Evolutionary conservation across 2,113 vertebrate genomes (phyloP).

Genomic region (Engraulis encrasicolus): DNA sequence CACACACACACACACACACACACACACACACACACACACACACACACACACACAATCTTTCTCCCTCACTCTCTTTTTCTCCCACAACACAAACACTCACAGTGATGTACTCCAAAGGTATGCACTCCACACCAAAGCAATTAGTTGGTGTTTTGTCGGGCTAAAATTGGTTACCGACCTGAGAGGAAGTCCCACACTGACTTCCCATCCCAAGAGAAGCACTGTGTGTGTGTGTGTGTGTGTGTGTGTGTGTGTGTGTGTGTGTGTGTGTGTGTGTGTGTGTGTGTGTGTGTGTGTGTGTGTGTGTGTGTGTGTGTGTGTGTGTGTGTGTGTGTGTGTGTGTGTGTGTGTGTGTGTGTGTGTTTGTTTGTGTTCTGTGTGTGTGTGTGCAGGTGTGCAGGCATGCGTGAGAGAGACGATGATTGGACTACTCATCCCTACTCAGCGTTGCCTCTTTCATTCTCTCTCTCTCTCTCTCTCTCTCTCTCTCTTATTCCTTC

Average conservation of each 20-base stretch:
- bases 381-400: no score
- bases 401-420: neutral
- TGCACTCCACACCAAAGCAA: slow-evolving; percentile 21
- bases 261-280: no score
- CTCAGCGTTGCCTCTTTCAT: slow-evolving; percentile 39
- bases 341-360: neutral
- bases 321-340: neutral
- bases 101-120: neutral
- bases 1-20: no score
- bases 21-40: no score
- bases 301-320: neutral
- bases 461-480: slow-evolving; percentile 48
- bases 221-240: neutral
- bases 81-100: neutral
- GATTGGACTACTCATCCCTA: slow-evolving; percentile 7
- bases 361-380: no score
- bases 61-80: neutral
- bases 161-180: neutral
- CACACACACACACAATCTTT: no score
- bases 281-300: neutral
- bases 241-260: neutral
- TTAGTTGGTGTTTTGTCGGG: slow-evolving; percentile 26
- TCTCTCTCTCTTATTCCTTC: slow-evolving; percentile 35
- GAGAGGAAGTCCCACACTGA: slow-evolving; percentile 7
- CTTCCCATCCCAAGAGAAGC: slow-evolving; percentile 20